These are phyloP conservation scores for Tetragonula carbonaria DNA, from an alignment of 2,888 invertebrate species.

Conservation along the genomic window DNA sequence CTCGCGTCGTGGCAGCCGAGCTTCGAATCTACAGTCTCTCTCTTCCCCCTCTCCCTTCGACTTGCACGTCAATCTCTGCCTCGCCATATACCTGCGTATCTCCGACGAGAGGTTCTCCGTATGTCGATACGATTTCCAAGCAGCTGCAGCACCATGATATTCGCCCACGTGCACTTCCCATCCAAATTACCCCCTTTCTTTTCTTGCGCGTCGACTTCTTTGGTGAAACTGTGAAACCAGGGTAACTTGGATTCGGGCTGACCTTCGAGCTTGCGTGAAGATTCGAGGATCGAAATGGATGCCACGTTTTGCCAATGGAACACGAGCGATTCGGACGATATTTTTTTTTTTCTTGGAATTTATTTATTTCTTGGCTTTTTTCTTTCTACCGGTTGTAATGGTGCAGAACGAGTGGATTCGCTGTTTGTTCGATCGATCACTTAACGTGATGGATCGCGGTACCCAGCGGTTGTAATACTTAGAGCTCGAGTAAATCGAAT, in stretches of 20 bases:
- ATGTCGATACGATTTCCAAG: conserved; percentile 56
- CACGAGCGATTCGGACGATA: background rate
- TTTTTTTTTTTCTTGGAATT: background rate
- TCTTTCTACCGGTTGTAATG: background rate
- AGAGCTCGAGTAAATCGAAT: background rate
- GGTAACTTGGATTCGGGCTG: background rate
- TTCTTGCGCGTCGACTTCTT: background rate
- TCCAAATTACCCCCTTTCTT: conserved; percentile 3
- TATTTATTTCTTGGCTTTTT: too few species aligned
- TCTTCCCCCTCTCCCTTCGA: background rate
- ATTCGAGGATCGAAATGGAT: background rate
- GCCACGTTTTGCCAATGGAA: background rate
- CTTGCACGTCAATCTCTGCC: conserved; percentile 57
- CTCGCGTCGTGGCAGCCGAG: conserved; percentile 29
- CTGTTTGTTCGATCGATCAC: background rate
- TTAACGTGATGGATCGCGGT: background rate
- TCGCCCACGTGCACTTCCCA: conserved; percentile 41
- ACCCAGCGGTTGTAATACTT: background rate
- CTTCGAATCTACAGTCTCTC: conserved; percentile 13
- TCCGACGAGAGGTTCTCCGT: conserved; percentile 38
- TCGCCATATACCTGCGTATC: conserved; percentile 38
- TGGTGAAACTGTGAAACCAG: background rate
- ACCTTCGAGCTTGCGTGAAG: background rate
- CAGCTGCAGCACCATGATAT: conserved; percentile 14
- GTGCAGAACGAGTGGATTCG: background rate